Evolutionary conservation across 2,888 invertebrate species (phyloP).

Genomic region (Sturmia bella): DNA sequence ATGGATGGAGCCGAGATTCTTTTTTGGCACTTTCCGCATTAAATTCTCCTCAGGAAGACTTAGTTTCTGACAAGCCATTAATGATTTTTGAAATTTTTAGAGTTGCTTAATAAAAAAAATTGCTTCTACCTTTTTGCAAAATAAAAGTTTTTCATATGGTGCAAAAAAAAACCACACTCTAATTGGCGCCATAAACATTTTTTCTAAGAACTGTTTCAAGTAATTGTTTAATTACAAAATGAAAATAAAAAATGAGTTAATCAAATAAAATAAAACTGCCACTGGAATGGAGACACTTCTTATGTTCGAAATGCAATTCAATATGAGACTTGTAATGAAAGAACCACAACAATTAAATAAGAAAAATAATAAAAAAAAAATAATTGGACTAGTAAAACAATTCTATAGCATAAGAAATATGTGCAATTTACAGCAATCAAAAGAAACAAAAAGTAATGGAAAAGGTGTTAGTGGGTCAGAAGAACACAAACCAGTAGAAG

Average conservation of each 20-base stretch:
- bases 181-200: conserved; percentile 23
- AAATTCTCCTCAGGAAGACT: no score
- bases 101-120: no score
- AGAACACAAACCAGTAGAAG: background rate
- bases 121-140: no score
- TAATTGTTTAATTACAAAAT: conserved; percentile 36
- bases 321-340: background rate
- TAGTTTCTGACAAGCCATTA: no score
- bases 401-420: background rate
- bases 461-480: conserved; percentile 56
- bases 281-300: background rate
- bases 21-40: no score
- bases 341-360: conserved; percentile 11
- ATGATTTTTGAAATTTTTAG: no score
- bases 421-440: background rate
- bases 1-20: no score
- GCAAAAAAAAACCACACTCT: no score
- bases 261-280: background rate
- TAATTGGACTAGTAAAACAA: conserved; percentile 11
- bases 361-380: conserved; percentile 23
- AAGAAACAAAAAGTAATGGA: background rate
- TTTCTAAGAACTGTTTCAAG: background rate
- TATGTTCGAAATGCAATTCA: conserved; percentile 28
- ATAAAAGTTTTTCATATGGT: no score
- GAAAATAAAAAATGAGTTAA: background rate